phyloP scores from a whole-genome alignment of 2,888 invertebrate genomes.

The Coleophora deauratella region DNA sequence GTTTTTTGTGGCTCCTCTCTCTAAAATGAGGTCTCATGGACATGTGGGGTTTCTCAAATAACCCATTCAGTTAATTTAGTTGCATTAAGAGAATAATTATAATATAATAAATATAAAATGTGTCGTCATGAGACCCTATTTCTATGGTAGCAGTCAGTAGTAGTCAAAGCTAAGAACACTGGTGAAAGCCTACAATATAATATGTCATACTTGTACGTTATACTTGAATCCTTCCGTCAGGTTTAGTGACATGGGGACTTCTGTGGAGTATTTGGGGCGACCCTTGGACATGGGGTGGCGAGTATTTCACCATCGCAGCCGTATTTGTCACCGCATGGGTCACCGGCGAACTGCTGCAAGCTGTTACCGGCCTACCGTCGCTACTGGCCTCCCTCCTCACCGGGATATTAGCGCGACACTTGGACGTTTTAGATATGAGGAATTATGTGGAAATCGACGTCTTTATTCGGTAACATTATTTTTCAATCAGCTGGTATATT shows the following conservation, averaged over 20 bases:
- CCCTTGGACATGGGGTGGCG: constrained; percentile 47
- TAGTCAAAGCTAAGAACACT: no score
- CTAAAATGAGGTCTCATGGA: no score
- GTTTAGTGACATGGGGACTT: constrained; percentile 44
- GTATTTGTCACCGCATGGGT: constrained; percentile 47
- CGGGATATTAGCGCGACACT: constrained; percentile 50
- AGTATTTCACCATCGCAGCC: constrained; percentile 41
- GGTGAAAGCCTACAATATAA: no score
- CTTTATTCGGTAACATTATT: constrained; percentile 43
- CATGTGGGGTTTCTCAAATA: no score
- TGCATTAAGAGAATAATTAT: no score
- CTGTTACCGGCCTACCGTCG: constrained; percentile 46
- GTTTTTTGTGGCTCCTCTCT: no score
- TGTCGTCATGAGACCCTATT: no score
- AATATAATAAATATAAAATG: no score
- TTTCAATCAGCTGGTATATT: background rate
- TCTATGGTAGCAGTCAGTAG: no score
- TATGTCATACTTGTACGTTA: no score
- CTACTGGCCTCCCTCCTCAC: constrained; percentile 48
- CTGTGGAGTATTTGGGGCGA: constrained; percentile 47
- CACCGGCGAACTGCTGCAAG: constrained; percentile 39
- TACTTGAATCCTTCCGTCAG: no score
- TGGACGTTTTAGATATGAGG: constrained; percentile 53
- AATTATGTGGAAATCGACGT: constrained; percentile 43
- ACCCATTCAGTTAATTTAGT: no score